A percentile compares a stretch with the other conserved stretches of the same genome.
These are phyloP conservation scores for Stomorhina lunata DNA, from an alignment of 2,888 invertebrate species.

Conservation along the genomic window DNA sequence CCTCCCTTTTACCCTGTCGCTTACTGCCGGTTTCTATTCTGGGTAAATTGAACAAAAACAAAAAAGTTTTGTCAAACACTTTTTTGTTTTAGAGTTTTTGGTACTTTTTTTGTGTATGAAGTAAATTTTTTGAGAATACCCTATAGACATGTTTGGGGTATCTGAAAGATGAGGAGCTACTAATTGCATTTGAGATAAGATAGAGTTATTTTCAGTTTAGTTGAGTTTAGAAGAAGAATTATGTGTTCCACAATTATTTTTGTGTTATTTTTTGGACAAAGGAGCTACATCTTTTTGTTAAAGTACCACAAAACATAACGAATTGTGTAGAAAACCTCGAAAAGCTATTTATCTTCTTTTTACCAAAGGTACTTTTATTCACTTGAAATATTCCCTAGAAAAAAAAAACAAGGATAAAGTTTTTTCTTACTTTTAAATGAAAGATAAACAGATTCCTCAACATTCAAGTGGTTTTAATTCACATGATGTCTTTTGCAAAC, in stretches of 20 bases:
- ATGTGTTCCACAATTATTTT: too few species aligned
- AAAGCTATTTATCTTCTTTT: background rate
- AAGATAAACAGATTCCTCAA: background rate
- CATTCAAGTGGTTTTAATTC: slow-evolving; percentile 1
- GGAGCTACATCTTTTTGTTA: too few species aligned
- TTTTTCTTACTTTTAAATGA: background rate
- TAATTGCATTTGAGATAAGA: background rate
- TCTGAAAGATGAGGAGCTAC: background rate
- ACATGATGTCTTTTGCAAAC: background rate
- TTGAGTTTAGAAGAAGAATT: too few species aligned
- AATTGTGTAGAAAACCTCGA: background rate
- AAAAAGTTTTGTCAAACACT: slow-evolving; percentile 9
- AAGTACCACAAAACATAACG: too few species aligned
- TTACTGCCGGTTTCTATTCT: background rate
- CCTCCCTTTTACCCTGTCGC: background rate
- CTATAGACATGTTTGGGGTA: background rate
- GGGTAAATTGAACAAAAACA: slow-evolving; percentile 2
- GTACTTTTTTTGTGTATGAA: too few species aligned
- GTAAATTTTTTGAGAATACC: background rate
- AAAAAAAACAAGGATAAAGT: slow-evolving; percentile 47
- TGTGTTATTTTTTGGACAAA: too few species aligned
- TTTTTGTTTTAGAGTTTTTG: background rate
- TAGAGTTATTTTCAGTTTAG: too few species aligned
- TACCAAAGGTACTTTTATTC: background rate
- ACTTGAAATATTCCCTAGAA: background rate